phyloP scores from a whole-genome alignment of 2,113 vertebrate genomes.

The Patagioenas fasciata region DNA sequence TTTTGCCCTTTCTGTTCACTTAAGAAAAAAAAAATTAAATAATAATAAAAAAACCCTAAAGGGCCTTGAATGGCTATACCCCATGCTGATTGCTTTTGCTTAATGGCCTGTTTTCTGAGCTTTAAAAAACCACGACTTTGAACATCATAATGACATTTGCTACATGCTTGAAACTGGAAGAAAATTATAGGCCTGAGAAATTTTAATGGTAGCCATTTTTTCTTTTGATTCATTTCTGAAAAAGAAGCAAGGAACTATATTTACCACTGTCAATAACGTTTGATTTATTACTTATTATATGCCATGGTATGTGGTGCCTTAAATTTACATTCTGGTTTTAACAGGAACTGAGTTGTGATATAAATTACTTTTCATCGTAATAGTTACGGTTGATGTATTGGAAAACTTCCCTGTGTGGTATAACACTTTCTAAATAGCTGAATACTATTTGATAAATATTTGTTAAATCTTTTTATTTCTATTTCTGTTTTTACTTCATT shows the following conservation, averaged over 20 bases:
- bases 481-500: neutral
- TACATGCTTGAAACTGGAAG: slow-evolving; percentile 61
- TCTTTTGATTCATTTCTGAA: slow-evolving; percentile 55
- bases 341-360: slow-evolving; percentile 43
- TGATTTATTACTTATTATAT: slow-evolving; percentile 41
- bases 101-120: slow-evolving; percentile 62
- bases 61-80: slow-evolving; percentile 2
- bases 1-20: neutral
- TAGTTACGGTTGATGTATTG: neutral
- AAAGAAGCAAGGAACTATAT: slow-evolving; percentile 31
- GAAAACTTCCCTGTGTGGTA: neutral
- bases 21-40: slow-evolving; percentile 40
- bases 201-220: slow-evolving; percentile 63
- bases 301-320: slow-evolving; percentile 55
- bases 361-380: slow-evolving; percentile 23
- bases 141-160: slow-evolving; percentile 62
- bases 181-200: slow-evolving; percentile 70
- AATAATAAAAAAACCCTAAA: neutral
- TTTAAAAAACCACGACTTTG: slow-evolving; percentile 27
- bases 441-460: neutral
- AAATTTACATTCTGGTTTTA: slow-evolving; percentile 63
- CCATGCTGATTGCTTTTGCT: slow-evolving; percentile 44
- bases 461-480: neutral
- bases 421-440: neutral
- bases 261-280: slow-evolving; percentile 71